These are phyloP conservation scores for Sebastes oblongus DNA, from an alignment of 2,797 vertebrate species.

Conservation along the genomic window DNA sequence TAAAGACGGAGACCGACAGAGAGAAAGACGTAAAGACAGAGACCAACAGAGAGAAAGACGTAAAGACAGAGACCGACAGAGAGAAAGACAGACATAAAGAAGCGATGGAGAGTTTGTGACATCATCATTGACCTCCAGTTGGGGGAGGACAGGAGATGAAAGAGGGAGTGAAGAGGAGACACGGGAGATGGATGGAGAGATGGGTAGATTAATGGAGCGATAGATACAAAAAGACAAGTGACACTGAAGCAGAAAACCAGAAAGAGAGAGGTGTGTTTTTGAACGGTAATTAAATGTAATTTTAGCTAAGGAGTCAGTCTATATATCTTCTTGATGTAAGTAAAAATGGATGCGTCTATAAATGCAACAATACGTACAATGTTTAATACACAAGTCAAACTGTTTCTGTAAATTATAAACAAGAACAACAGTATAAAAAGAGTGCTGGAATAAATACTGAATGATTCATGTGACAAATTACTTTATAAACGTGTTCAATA, in stretches of 20 bases:
- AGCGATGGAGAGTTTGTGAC: constrained; percentile 12
- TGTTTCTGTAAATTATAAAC: no score
- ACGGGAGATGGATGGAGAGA: constrained; percentile 14
- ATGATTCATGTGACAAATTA: no score
- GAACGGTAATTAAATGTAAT: not conserved
- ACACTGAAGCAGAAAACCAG: constrained; percentile 9
- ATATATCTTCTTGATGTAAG: no score
- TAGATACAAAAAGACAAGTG: not conserved
- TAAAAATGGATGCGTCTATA: no score
- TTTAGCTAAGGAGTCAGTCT: not conserved
- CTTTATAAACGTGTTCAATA: no score
- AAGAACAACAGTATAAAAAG: no score
- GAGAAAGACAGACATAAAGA: not conserved
- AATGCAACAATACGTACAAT: no score
- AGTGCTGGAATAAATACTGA: no score
- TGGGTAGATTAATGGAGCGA: not conserved
- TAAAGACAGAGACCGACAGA: not conserved
- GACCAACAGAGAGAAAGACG: not conserved
- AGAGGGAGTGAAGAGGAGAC: not conserved
- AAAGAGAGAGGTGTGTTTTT: not conserved
- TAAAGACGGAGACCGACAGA: not conserved
- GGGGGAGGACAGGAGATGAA: constrained; percentile 2
- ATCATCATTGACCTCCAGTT: constrained; percentile 37
- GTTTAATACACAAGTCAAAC: no score
- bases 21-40: no score